Base-by-base conservation (phyloP, 2,797 vertebrate species). In the Vultur gryphus region DNA sequence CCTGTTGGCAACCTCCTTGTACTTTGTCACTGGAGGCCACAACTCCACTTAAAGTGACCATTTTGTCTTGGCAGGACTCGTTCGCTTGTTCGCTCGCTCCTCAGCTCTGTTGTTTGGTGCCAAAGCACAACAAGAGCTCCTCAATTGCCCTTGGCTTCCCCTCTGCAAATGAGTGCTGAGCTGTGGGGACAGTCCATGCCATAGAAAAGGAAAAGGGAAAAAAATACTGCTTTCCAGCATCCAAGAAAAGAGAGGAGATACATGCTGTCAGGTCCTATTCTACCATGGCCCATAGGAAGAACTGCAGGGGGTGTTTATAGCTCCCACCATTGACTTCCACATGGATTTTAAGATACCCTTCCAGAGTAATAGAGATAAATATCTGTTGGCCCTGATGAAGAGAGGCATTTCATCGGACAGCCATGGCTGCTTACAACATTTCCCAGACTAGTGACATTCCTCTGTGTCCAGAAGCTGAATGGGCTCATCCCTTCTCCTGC, bases 11-110 rank as follows among this genome's bases (percentile, higher is more conserved):
- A 10, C 52, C 81, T 89, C 84, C 57, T 82, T 29, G 59, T 23
- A 70, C 59, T 93, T 67, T 92, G 90, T 87, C 80, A 93, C 92
- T 55, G 81, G 79, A 93, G 88, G 94, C 89, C 87, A 94, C 92
- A 97, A 57, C 57, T 81, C 75, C 62, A 33, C 79, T 97, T 28
- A 55, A 44, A 96, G 92, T 87, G 87, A 95, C 93, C 88, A 70
- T 93, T 93, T 84, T 48, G 65, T 72, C 90, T 93, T 96, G 96
- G 94, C 94, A 95, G 54, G 65, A 31, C 65, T 93, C 2, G 0
- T 57, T 85, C 11, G 25, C 82, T 90, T 71, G 26, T 35, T 92
- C 93, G 48, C 35, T 90, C 18, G 0, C 46, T 83, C 44, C 92
- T 77, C 70, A 66, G 90, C 55, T 46, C 80, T 46, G 79, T 76